Base-by-base conservation (phyloP, 2,113 vertebrate genomes). In the Etheostoma cragini region DNA sequence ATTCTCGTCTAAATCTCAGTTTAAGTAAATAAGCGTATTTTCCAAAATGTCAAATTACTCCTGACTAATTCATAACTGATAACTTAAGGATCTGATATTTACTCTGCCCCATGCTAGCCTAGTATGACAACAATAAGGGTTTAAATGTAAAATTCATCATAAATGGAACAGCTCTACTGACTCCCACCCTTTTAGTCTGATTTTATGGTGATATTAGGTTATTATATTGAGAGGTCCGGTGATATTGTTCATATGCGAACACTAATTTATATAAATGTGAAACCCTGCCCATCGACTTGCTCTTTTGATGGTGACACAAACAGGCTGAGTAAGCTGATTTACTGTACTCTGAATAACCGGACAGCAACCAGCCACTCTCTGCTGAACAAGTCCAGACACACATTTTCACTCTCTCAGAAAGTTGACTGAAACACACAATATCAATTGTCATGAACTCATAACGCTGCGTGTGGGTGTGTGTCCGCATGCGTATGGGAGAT, bases 361-460 rank as follows among this genome's bases (percentile, higher is more conserved):
- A 87, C 78, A 35, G 35, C 84, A 62, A 65, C 63, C 86, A 80
- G 80, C 63, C 88, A 79, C 78, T 90, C 68, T 87, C 76, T 66
- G 47, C 33, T 82, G 81, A 87, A 89, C 92, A 91, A 81, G 92
- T 87, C 81, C 71, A 71, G 87, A 65, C 92, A 89, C 46, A 77
- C 49, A 64, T 62, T 30, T 54, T 72, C 60, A 4, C 62, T 73
- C 45, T 52, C 30, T 67, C 42, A 52, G 42, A 73, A 54, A 77
- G 8, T 7, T 19, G 65, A 76, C 64, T 46, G 76, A 86, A 80
- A 84, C 45, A 22, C 22, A 69, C 60, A 57, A 62, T 81, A 45
- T 49, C 46, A 67, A 22, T 56, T 78, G 78, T 82, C 71, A 50
- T 58, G 46, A 49, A 26, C 19, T 22, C n/a, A 30, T 30, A 52